phyloP scores from a whole-genome alignment of 35 echinoderm and acorn worm species.

The Chiridota heheva region DNA sequence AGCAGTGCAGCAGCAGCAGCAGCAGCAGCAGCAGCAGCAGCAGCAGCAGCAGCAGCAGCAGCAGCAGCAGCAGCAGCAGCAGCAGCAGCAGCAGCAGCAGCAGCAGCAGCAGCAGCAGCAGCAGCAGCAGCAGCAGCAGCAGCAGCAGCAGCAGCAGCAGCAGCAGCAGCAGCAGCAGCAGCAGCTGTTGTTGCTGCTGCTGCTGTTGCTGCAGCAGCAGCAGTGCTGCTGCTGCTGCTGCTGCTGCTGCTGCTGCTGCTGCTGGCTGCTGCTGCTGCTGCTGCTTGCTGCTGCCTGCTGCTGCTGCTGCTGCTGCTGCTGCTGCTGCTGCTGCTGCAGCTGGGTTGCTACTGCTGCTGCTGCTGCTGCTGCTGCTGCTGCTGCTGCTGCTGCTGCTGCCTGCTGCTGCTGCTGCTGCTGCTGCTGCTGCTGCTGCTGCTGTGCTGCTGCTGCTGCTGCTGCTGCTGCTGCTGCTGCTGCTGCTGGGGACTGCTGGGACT shows the following conservation, averaged over 20 bases:
- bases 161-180: not conserved
- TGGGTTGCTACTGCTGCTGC: too few relatives aligned
- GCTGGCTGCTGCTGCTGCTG: not conserved
- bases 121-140: not conserved
- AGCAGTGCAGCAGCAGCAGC: not conserved
- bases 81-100: not conserved
- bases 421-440: too few relatives aligned
- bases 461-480: constrained; percentile 1
- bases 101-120: not conserved
- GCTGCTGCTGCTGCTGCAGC: not conserved
- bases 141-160: not conserved
- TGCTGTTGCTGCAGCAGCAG: not conserved
- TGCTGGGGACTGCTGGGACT: not conserved
- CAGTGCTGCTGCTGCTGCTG: not conserved
- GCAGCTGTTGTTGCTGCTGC: constrained; percentile 6
- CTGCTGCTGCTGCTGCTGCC: too few relatives aligned
- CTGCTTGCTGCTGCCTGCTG: too few relatives aligned
- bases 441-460: too few relatives aligned
- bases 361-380: too few relatives aligned
- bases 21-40: not conserved
- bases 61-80: not conserved
- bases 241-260: too few relatives aligned
- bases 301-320: not conserved
- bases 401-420: too few relatives aligned
- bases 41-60: constrained; percentile 14